Conservation (phyloP, 2,113 vertebrate genomes). For the Sturnus vulgaris region DNA sequence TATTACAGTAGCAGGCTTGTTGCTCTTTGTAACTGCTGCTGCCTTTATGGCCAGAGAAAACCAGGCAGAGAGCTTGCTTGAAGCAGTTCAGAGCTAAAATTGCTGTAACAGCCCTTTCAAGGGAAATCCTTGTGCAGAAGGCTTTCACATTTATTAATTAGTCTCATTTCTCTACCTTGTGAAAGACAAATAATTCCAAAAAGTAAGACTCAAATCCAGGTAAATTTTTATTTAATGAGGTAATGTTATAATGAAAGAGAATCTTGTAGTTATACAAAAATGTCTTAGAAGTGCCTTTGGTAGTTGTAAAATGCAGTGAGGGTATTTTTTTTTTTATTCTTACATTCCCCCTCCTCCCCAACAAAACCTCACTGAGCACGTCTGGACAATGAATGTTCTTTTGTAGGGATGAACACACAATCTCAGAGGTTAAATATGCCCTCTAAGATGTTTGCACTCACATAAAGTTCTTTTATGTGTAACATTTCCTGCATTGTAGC, state of each 20-base stretch:
- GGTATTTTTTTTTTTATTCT: background rate
- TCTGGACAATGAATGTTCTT: background rate
- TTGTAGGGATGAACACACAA: background rate
- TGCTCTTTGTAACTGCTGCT: background rate
- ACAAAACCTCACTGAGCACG: background rate
- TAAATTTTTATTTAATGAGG: background rate
- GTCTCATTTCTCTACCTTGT: background rate
- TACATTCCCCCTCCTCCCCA: background rate
- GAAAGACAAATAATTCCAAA: background rate
- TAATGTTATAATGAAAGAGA: background rate
- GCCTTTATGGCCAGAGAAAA: background rate
- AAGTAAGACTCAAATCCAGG: background rate
- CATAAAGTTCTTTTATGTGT: background rate
- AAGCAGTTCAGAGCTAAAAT: background rate
- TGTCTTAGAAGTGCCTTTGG: background rate
- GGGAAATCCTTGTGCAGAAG: background rate
- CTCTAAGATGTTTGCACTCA: background rate
- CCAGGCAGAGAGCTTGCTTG: background rate
- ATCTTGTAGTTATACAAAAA: background rate
- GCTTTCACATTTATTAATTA: background rate
- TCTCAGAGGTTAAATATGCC: background rate
- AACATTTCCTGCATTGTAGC: constrained; percentile 2
- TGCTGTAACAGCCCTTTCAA: background rate
- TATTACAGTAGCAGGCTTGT: constrained; percentile 58
- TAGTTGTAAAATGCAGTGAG: background rate